These are phyloP conservation scores for Chloroclystis v-ata DNA, from an alignment of 2,888 invertebrate genomes.

Conservation along the genomic window DNA sequence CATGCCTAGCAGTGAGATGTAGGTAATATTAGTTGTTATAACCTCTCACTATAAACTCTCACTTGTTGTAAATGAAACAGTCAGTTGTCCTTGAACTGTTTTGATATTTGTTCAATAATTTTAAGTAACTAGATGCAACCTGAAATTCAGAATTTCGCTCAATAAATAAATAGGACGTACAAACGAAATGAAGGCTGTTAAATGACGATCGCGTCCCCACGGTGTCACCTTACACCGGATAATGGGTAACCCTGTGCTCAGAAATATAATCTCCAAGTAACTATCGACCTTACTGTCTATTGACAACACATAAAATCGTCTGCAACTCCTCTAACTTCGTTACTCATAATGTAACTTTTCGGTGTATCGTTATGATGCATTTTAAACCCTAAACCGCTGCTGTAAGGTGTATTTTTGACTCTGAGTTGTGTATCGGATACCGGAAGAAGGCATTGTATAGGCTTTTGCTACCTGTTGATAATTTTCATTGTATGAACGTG, in stretches of 20 bases:
- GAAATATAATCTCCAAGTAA: slow-evolving; percentile 24
- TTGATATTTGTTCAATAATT: too few species aligned
- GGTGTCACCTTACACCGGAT: slow-evolving; percentile 72
- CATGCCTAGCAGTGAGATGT: too few species aligned
- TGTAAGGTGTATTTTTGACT: slow-evolving; percentile 35
- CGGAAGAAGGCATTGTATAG: slow-evolving; percentile 70
- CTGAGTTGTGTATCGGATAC: slow-evolving; percentile 45
- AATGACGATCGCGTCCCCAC: slow-evolving; percentile 63
- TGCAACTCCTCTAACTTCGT: slow-evolving; percentile 26
- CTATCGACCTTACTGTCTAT: slow-evolving; percentile 28
- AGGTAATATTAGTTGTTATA: too few species aligned
- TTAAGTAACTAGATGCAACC: too few species aligned
- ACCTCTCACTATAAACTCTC: too few species aligned
- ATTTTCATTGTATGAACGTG: slow-evolving; percentile 62
- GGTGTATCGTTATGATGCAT: slow-evolving; percentile 15
- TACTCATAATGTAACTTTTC: slow-evolving; percentile 33
- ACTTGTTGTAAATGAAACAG: too few species aligned
- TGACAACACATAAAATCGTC: slow-evolving; percentile 30
- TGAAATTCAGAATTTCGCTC: too few species aligned
- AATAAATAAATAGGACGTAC: too few species aligned
- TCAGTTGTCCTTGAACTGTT: too few species aligned
- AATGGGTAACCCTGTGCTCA: slow-evolving; percentile 56
- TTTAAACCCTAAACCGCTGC: slow-evolving; percentile 25
- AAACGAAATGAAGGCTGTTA: too few species aligned
- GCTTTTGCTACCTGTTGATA: slow-evolving; percentile 74